Conservation (phyloP, 2,113 vertebrate species). For the Lontra canadensis region DNA sequence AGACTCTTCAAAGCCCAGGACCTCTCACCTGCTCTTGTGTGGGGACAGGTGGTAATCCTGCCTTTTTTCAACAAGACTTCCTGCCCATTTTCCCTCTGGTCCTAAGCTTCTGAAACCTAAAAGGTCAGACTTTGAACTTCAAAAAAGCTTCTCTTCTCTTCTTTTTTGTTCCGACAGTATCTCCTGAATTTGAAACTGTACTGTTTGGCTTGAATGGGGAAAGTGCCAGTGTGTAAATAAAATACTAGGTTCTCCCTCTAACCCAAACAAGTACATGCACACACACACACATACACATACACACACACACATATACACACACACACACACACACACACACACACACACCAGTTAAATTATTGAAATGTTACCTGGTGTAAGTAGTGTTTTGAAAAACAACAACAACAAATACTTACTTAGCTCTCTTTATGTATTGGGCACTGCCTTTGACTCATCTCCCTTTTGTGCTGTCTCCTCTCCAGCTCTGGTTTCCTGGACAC, state of each 20-base stretch:
- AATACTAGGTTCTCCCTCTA: background rate
- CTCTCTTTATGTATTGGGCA: accelerated
- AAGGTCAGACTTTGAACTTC: constrained; percentile 49
- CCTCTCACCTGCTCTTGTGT: background rate
- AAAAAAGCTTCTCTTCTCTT: constrained; percentile 28
- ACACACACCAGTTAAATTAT: background rate
- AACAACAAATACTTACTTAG: background rate
- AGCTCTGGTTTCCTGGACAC: background rate
- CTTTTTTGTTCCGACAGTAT: constrained; percentile 11
- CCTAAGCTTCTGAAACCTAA: constrained; percentile 45
- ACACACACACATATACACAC: too few species aligned
- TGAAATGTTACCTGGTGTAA: background rate
- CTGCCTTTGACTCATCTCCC: background rate
- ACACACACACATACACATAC: background rate
- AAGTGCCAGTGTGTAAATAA: background rate
- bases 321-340: too few species aligned
- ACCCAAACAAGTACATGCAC: too few species aligned
- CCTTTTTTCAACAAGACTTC: constrained; percentile 21
- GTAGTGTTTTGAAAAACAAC: background rate
- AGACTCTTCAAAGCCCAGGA: background rate
- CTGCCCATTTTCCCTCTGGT: background rate
- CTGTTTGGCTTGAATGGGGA: constrained; percentile 10
- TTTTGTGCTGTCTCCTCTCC: background rate
- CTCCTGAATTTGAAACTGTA: constrained; percentile 42
- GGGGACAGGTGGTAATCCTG: background rate